Base-by-base conservation (phyloP, 2,888 invertebrate species). In the Orchestes rusci region DNA sequence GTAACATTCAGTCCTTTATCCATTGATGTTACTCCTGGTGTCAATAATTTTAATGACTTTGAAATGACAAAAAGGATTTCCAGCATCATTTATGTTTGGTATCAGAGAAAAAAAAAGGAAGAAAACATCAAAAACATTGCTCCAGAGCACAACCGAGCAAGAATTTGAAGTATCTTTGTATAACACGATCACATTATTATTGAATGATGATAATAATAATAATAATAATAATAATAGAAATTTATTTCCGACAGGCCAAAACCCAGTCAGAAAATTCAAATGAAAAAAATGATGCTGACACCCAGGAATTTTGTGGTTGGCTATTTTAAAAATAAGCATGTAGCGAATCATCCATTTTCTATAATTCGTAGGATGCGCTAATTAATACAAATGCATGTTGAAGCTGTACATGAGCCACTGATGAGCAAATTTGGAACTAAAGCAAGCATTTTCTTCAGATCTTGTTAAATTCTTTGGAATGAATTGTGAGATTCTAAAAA, bases 321-420 rank as follows among this genome's bases (percentile, higher is more conserved):
- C 23, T 23, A 23, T 23, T 23, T 23, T 23, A 23, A 23, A 23
- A 23, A 23, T 23, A 23, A 23, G 5, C 10, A 23, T 23, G 23
- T 10, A 10, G 5, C 10, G 7, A 23, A 23, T 23, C 10, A 23
- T 23, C 5, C 7, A 23, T 10, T 23, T 23, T 7, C 23, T 23
- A 10, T 10, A 7, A 7, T 23, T 10, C 7, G 5, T 7, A 23
- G 10, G 10, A 23, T 23, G 5, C 23, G 5, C 23, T 23, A 23
- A 23, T 23, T 23, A 23, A 23, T 23, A 23, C 23, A 23, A 23
- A 23, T 23, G 23, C 23, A 23, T 23, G 23, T 23, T 23, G 23
- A 23, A 23, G 23, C 23, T 7, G 10, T 23, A 10, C 23, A 23
- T 23, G 10, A 23, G n/a, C n/a, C n/a, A n/a, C n/a, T n/a, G n/a